Evolutionary conservation across 2,797 vertebrate genomes (phyloP).

Genomic region (Onychomys torridus): DNA sequence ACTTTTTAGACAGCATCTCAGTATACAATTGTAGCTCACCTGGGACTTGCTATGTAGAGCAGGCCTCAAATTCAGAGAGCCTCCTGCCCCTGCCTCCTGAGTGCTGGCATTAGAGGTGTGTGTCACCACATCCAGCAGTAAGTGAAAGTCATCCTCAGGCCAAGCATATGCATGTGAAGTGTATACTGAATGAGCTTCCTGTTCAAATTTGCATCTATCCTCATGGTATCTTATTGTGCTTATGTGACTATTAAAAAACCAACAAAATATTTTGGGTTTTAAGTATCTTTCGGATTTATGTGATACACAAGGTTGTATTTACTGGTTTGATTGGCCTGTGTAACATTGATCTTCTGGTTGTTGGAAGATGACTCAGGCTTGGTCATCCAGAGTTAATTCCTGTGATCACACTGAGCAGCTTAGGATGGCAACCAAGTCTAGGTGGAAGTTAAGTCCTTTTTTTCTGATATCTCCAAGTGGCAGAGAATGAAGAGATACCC

Average conservation of each 20-base stretch:
- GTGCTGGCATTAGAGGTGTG: too few species aligned
- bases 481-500: not conserved
- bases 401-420: not conserved
- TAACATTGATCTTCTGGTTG: not conserved
- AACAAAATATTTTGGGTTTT: not conserved
- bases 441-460: not conserved
- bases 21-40: not conserved
- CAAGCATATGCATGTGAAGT: not conserved
- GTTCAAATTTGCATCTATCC: not conserved
- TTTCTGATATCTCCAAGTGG: not conserved
- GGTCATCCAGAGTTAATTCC: not conserved
- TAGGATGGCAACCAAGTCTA: not conserved
- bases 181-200: not conserved
- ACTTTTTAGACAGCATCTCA: not conserved
- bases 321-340: slow-evolving; percentile 1
- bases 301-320: not conserved
- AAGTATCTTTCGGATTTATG: not conserved
- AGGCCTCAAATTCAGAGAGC: not conserved
- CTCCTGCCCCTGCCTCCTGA: not conserved
- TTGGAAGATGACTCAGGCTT: not conserved
- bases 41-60: not conserved
- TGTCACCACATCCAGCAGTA: accelerated
- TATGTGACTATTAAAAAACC: not conserved
- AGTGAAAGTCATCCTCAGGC: not conserved
- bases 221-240: not conserved